Percentiles rank a stretch among this genome's conserved stretches.
Evolutionary conservation across 2,797 vertebrate genomes (phyloP).

Genomic region (Betta splendens): DNA sequence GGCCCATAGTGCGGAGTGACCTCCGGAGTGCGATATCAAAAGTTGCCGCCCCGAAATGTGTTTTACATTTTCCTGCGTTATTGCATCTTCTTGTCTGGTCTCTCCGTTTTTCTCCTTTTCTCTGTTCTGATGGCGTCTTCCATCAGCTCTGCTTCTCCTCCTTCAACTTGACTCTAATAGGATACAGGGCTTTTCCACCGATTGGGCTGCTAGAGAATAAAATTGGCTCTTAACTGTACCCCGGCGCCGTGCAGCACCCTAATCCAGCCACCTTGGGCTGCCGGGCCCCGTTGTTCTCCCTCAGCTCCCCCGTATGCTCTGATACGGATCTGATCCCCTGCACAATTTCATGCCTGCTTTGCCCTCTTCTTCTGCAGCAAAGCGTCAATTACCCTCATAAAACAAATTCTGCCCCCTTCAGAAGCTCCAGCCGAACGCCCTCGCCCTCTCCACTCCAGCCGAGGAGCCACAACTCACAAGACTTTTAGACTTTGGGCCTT

Average conservation of each 20-base stretch:
- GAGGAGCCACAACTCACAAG: constrained; percentile 33
- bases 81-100: constrained; percentile 11
- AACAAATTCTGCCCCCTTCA: constrained; percentile 79
- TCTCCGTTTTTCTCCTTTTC: constrained; percentile 7
- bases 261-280: constrained; percentile 76
- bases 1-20: too few species aligned
- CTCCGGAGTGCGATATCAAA: too few species aligned
- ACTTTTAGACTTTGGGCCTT: constrained; percentile 43
- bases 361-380: constrained; percentile 81
- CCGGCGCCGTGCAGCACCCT: constrained; percentile 74
- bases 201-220: constrained; percentile 90
- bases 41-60: constrained; percentile 7
- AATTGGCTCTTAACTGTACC: constrained; percentile 86
- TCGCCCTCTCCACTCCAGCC: constrained; percentile 12
- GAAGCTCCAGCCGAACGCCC: constrained; percentile 58
- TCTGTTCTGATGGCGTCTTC: constrained; percentile 76
- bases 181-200: constrained; percentile 85
- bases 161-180: constrained; percentile 81
- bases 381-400: constrained; percentile 83
- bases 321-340: constrained; percentile 83
- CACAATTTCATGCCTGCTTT: constrained; percentile 89
- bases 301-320: constrained; percentile 67
- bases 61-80: constrained; percentile 18
- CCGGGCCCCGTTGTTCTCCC: constrained; percentile 66
- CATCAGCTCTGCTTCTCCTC: constrained; percentile 65